phyloP scores from a whole-genome alignment of 2,888 invertebrate species.

The Blastobasis lacticolella region DNA sequence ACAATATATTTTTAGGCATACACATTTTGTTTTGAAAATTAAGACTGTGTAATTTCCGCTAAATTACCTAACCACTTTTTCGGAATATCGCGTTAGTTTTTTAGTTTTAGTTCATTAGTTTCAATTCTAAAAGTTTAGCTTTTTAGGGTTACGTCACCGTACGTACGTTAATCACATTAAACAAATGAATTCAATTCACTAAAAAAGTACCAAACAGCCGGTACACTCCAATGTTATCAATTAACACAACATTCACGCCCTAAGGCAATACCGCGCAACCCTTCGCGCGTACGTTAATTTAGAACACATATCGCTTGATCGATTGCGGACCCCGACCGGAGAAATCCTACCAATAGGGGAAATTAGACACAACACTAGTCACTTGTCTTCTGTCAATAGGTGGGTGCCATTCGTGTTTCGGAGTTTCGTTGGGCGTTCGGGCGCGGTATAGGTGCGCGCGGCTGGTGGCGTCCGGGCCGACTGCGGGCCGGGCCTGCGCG shows the following conservation, averaged over 20 bases:
- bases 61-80: neutral
- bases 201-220: neutral
- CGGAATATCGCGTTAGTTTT: neutral
- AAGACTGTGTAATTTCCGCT: no score
- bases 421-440: slow-evolving; percentile 37
- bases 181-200: neutral
- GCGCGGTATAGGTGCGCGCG: slow-evolving; percentile 55
- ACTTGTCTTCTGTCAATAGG: slow-evolving; percentile 33
- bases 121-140: no score
- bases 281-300: slow-evolving; percentile 26
- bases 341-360: slow-evolving; percentile 37
- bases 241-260: neutral
- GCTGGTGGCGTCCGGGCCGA: slow-evolving; percentile 54
- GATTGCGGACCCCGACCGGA: slow-evolving; percentile 36
- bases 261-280: slow-evolving; percentile 1
- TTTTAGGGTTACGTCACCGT: no score
- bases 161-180: neutral
- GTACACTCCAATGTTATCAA: neutral
- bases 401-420: slow-evolving; percentile 33
- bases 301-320: slow-evolving; percentile 23
- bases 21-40: no score
- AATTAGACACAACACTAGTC: slow-evolving; percentile 39
- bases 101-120: neutral
- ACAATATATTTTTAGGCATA: no score
- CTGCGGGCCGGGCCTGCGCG: slow-evolving; percentile 28